Base-by-base conservation (phyloP, 2,888 invertebrate species). In the Cataglyphis rosenhaueri region DNA sequence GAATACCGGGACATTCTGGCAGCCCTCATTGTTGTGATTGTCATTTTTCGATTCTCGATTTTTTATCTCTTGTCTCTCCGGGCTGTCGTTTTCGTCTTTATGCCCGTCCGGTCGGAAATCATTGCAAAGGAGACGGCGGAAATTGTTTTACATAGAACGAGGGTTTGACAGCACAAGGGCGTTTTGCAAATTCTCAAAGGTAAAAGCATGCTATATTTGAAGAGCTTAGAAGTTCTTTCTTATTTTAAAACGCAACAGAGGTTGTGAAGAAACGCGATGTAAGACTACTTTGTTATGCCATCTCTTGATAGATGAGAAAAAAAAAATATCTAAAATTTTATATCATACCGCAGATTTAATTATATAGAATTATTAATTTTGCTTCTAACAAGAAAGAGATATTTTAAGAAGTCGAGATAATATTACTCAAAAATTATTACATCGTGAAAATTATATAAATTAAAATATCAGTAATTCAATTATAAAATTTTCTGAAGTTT, bases 1-100 rank as follows among this genome's bases (percentile, higher is more conserved):
- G 89, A 85, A 89, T 89, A 87, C 88, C 87, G 87, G 86, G 84
- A 81, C 84, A 87, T 85, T 85, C 87, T 85, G 62, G 81, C 87
- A 83, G 61, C 35, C 68, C 55, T 82, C 81, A 81, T 75, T 79
- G 52, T 84, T 64, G 66, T 29, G 73, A 61, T 48, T 35, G 73
- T 81, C 55, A 74, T 76, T 81, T 87, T 87, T 21, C 86, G 84
- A 87, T 87, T 85, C 59, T 57, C 83, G 74, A 88, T 89, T 82
- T 64, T 83, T 21, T 18, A 15, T 18, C 25, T n/a, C 65, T 62
- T 52, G 15, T 66, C 18, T 15, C 12, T 12, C 3, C 21, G 44
- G 6, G 10, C 9, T 70, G 32, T 57, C 44, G 32, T 59, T 79
- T 59, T 73, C 59, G 2, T 29, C 55, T 55, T 29, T 35, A 15